Evolutionary conservation across 2,888 invertebrate genomes (phyloP), one percentile per base, ranked within the genome.

Genomic region (Acrobasis consociella): DNA sequence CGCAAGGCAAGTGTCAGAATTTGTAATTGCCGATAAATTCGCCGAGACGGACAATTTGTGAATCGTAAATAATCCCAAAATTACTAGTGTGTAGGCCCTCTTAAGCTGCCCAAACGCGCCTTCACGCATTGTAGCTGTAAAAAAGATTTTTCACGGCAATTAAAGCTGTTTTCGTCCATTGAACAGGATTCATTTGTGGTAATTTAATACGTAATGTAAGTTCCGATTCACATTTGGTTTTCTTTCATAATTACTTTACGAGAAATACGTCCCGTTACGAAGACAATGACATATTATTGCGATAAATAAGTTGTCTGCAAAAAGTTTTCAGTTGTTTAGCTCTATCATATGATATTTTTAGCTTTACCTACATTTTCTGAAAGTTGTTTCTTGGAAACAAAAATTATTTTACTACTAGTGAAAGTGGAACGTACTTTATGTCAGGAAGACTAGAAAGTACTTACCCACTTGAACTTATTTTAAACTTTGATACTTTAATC

Each of bases 1-100:
- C 65, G 60, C 63, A 61, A 64, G 65, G 63, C 64, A 67, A 60
- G 64, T 66, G 51, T 64, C 67, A 70, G 71, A 68, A 72, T 72
- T 70, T 67, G 67, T 75, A 72, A 68, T 72, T 70, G 70, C 65
- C 70, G 70, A 73, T 75, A 72, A 74, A 76, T 75, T 67, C 64
- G 60, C 66, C 66, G 61, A 65, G 65, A 67, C 69, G 65, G 67
- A 66, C 69, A 74, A 74, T 76, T 71, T 70, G 67, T 62, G 67
- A 66, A 58, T 70, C 73, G 67, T 78, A 75, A 77, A 78, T 77
- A 71, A 73, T 72, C 63, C 61, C 63, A 65, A 69, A 73, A 69
- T 69, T 68, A 68, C 55, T 62, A 56, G 49, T 62, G 55, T 37
- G 55, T 9, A 49, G 51, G 15, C 38, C 31, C 10, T 17, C 49